A percentile compares a stretch with the other conserved stretches of the same genome.
Conservation (phyloP, 2,113 vertebrate genomes). For the Fregata magnificens region DNA sequence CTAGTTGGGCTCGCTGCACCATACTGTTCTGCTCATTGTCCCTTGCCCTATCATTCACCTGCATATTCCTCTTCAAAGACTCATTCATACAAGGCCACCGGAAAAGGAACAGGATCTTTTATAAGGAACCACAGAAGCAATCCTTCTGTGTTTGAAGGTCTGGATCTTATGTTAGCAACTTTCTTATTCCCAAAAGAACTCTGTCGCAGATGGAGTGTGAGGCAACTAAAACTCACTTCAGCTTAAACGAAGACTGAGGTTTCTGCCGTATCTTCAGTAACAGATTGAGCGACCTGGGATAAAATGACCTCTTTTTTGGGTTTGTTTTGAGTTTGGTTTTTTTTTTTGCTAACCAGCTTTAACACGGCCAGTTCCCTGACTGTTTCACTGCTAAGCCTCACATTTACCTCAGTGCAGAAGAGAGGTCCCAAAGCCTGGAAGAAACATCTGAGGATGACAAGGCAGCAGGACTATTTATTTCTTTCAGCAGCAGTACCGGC, state of each 20-base stretch:
- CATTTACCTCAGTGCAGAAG: background rate
- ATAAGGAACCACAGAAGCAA: background rate
- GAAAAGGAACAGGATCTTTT: background rate
- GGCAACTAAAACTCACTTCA: background rate
- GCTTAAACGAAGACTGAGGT: background rate
- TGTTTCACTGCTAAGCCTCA: background rate
- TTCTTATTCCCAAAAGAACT: background rate
- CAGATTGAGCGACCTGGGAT: background rate
- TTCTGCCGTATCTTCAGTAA: background rate
- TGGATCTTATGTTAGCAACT: background rate
- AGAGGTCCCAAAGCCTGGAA: background rate
- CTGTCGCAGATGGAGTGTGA: background rate
- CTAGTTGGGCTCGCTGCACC: background rate
- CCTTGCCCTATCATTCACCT: background rate
- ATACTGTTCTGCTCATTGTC: background rate
- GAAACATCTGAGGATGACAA: background rate
- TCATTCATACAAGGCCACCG: background rate
- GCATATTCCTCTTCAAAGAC: background rate
- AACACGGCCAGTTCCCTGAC: background rate
- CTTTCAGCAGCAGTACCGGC: background rate
- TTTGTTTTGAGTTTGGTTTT: rapidly evolving
- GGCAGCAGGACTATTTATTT: background rate
- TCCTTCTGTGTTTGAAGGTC: background rate
- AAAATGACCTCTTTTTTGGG: background rate
- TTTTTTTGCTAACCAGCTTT: background rate